A percentile compares a stretch with the other conserved stretches of the same genome.
phyloP scores from a whole-genome alignment of 1,140 invertebrate species.

The Odontomachus brunneus region DNA sequence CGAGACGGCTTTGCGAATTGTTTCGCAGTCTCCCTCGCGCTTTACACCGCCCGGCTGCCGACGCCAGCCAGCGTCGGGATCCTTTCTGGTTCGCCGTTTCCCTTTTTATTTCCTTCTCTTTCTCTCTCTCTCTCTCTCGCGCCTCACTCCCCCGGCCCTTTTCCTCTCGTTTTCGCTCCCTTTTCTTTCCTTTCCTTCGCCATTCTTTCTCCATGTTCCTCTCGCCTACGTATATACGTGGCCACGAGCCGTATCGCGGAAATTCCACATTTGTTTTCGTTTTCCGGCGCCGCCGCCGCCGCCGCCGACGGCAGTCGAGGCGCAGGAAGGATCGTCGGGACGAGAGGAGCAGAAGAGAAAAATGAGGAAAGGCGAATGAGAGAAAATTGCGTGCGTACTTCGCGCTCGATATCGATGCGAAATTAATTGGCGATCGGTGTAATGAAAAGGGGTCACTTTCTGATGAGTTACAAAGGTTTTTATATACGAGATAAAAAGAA shows the following conservation, averaged over 20 bases:
- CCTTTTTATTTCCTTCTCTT: neutral
- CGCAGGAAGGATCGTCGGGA: conserved; percentile 45
- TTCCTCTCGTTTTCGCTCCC: conserved; percentile 18
- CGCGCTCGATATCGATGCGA: neutral
- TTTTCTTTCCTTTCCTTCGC: neutral
- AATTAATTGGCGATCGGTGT: neutral
- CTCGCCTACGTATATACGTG: conserved; percentile 26
- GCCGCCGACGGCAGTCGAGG: conserved; percentile 12
- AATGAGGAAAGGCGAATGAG: conserved; percentile 16
- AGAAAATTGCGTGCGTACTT: conserved; percentile 9
- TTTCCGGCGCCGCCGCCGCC: conserved; percentile 1
- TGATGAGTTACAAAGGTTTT: neutral
- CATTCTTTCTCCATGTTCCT: neutral
- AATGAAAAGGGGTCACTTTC: neutral
- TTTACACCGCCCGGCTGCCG: neutral
- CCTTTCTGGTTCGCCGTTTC: neutral
- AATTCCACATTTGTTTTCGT: conserved; percentile 80
- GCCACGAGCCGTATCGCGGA: conserved; percentile 66
- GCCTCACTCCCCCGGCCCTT: neutral
- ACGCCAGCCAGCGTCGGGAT: no score
- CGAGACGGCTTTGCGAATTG: conserved; percentile 78
- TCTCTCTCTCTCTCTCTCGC: neutral
- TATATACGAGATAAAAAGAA: neutral
- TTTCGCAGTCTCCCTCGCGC: conserved; percentile 66
- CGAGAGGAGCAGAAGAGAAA: conserved; percentile 28